Evolutionary conservation across 2,888 invertebrate species (phyloP), one percentile per base, ranked within the genome.

Genomic region (Dryocosmus kuriphilus): DNA sequence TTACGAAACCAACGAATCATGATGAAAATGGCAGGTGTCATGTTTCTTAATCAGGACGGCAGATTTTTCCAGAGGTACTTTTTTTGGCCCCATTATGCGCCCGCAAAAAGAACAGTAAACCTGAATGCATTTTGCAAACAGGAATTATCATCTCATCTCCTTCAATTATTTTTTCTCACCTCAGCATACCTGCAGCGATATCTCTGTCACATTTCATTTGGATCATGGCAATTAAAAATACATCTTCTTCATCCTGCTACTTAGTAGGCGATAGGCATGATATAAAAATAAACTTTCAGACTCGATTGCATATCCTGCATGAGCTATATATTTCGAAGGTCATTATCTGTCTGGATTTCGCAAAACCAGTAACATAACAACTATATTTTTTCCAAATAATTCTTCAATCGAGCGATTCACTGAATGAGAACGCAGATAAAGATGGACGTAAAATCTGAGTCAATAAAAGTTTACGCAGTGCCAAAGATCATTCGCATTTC

Each of bases 371-470:
- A 57, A 57, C 9, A 57, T 57, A 57, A 57, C 9, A 57, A 57
- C 14, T 27, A 57, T 1, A 57, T 24, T 14, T 57, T 57, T 57
- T 57, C 14, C 14, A 57, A 14, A 5, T 27, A 22, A 27, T 57
- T 24, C 24, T 5, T 57, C 5, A 24, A 57, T 57, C 57, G 24
- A 55, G 9, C 51, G 30, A 62, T 32, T 35, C 35, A 35, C 1
- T 63, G 63, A 35, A 63, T 63, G 63, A 35, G 32, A 63, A 35
- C n/a, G n/a, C 30, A 32, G 63, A 63, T 63, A 61, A 61, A 7
- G 16, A 63, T 63, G 35, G 32, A 63, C n/a, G 63, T 63, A 35
- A 63, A 63, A 35, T 35, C n/a, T 11, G 32, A 35, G 19, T 9
- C 30, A 63, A 63, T 63, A 63, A 65, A 41, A 27, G 11, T n/a